Percentiles rank a stretch among this genome's conserved stretches.
phyloP scores from a whole-genome alignment of 2,113 vertebrate species.

The Pseudorhombus dupliciocellatus region DNA sequence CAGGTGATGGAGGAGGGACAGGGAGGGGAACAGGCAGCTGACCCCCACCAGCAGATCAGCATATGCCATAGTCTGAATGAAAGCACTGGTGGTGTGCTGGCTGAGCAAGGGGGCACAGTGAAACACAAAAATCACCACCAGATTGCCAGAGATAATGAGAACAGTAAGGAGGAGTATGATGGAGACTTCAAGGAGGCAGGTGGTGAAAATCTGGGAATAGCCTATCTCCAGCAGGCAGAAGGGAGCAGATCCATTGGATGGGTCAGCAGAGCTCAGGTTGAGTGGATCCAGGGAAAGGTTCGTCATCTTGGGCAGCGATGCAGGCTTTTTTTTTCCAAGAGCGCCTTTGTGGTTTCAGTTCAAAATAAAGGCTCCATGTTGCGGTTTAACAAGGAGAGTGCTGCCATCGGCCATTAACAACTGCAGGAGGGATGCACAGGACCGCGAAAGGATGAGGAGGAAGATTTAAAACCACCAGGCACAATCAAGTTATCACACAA shows the following conservation, averaged over 20 bases:
- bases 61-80: slow-evolving; percentile 99
- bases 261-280: slow-evolving; percentile 85
- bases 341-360: slow-evolving; percentile 41
- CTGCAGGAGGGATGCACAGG: slow-evolving; percentile 21
- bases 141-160: slow-evolving; percentile 95
- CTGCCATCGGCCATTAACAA: slow-evolving; percentile 37
- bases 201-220: slow-evolving; percentile 87
- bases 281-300: slow-evolving; percentile 88
- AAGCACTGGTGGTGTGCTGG: slow-evolving; percentile 96
- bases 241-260: slow-evolving; percentile 81
- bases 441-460: slow-evolving; percentile 9
- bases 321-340: slow-evolving; percentile 15
- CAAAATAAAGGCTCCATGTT: slow-evolving; percentile 40
- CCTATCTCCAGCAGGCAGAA: slow-evolving; percentile 93
- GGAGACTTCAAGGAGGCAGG: slow-evolving; percentile 93
- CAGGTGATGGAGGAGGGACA: slow-evolving; percentile 90
- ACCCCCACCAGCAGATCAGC: slow-evolving; percentile 96
- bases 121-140: slow-evolving; percentile 97
- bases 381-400: slow-evolving; percentile 19
- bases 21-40: slow-evolving; percentile 95
- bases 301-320: slow-evolving; percentile 85
- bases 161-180: slow-evolving; percentile 93
- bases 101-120: slow-evolving; percentile 97
- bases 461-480: background rate
- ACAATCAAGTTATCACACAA: too few species aligned